Evolutionary conservation across 1,140 invertebrate species (phyloP).

Genomic region (Diorhabda elongata): DNA sequence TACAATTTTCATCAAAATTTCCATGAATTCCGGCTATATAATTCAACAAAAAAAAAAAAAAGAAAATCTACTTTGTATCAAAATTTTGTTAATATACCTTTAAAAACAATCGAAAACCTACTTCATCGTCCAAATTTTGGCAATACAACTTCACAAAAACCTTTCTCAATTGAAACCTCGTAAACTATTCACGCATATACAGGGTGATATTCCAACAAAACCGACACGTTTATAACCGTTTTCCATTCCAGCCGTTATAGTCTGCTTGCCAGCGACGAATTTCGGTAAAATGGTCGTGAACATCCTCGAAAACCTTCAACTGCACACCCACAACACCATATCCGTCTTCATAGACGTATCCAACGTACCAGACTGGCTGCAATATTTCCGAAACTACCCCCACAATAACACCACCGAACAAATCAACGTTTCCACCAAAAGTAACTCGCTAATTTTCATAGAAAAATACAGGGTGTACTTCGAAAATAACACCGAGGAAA

Average conservation of each 20-base stretch:
- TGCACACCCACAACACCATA: constrained; percentile 37
- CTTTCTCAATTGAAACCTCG: too few species aligned
- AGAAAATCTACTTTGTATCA: too few species aligned
- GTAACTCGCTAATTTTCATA: constrained; percentile 33
- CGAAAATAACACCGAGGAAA: neutral
- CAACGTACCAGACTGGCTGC: constrained; percentile 39
- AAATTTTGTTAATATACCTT: too few species aligned
- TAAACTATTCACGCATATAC: too few species aligned
- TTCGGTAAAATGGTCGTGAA: constrained; percentile 35
- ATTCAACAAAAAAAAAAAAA: too few species aligned
- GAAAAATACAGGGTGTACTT: constrained; percentile 27
- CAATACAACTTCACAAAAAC: too few species aligned
- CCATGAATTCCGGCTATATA: too few species aligned
- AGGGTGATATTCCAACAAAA: too few species aligned
- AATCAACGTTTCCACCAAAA: constrained; percentile 22
- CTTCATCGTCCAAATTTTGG: too few species aligned
- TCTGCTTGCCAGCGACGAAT: constrained; percentile 39
- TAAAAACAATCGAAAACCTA: too few species aligned
- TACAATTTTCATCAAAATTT: too few species aligned
- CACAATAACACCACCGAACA: constrained; percentile 1
- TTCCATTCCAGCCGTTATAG: constrained; percentile 40
- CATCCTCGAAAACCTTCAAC: constrained; percentile 33
- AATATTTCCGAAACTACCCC: constrained; percentile 9
- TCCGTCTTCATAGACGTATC: constrained; percentile 42
- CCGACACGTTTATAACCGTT: neutral